Evolutionary conservation across 2,888 invertebrate genomes (phyloP).

Genomic region (Stomorhina lunata): DNA sequence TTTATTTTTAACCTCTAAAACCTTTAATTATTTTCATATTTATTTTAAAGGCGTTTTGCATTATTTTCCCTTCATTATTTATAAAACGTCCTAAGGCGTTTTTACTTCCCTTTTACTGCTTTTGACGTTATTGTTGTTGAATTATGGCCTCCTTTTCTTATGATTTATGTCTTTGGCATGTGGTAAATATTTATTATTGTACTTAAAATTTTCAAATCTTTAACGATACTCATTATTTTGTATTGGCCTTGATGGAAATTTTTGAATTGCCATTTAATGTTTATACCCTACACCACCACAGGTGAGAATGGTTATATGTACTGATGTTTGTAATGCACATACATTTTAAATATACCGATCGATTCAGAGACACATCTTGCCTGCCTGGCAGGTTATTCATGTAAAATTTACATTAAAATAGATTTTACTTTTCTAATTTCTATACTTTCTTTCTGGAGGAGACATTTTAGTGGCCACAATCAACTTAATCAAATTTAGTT

Average conservation of each 20-base stretch:
- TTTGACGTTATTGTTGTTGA: not conserved
- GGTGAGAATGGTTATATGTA: too few species aligned
- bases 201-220: not conserved
- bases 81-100: not conserved
- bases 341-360: too few species aligned
- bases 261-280: too few species aligned
- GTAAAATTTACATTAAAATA: too few species aligned
- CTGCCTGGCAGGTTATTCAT: too few species aligned
- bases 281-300: too few species aligned
- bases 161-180: not conserved
- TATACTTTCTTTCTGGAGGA: too few species aligned
- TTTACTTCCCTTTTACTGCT: not conserved
- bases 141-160: conserved; percentile 2
- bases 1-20: not conserved
- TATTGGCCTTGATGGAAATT: not conserved
- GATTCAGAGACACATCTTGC: too few species aligned
- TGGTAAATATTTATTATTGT: not conserved
- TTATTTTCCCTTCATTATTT: not conserved
- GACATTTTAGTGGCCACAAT: too few species aligned
- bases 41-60: conserved; percentile 6
- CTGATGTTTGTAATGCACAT: too few species aligned
- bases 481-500: too few species aligned
- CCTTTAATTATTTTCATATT: not conserved
- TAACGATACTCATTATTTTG: not conserved
- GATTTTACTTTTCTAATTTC: too few species aligned